These are phyloP conservation scores for Alethe castanea DNA, from an alignment of 2,113 vertebrate genomes.

Conservation along the genomic window DNA sequence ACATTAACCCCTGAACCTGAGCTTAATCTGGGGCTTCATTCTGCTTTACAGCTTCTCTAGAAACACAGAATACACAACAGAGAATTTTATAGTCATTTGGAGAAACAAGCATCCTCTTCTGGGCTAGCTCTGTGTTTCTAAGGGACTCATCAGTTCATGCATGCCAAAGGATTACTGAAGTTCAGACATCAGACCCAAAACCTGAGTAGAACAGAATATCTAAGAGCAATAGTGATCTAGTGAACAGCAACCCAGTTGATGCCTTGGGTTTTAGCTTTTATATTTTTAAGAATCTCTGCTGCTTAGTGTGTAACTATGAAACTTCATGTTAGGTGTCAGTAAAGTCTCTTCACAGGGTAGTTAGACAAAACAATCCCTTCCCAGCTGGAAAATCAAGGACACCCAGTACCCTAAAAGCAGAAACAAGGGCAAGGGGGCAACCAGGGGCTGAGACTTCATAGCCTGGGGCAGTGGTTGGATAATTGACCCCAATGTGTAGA, in stretches of 20 bases:
- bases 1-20: neutral
- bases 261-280: too few relatives aligned
- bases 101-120: neutral
- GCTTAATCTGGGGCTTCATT: neutral
- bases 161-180: neutral
- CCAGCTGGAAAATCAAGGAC: too few relatives aligned
- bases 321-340: too few relatives aligned
- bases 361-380: too few relatives aligned
- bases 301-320: too few relatives aligned
- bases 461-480: too few relatives aligned
- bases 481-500: too few relatives aligned
- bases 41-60: neutral
- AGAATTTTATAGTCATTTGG: neutral
- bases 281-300: too few relatives aligned
- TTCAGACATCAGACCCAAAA: neutral
- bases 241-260: neutral
- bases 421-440: too few relatives aligned
- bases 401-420: too few relatives aligned
- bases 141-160: neutral
- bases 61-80: neutral
- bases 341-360: too few relatives aligned
- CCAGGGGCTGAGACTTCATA: too few relatives aligned
- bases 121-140: neutral
- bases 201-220: neutral
- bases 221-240: neutral